Base-by-base conservation (phyloP, 2,888 invertebrate species). In the Scaptodrosophila latifasciaeformis region DNA sequence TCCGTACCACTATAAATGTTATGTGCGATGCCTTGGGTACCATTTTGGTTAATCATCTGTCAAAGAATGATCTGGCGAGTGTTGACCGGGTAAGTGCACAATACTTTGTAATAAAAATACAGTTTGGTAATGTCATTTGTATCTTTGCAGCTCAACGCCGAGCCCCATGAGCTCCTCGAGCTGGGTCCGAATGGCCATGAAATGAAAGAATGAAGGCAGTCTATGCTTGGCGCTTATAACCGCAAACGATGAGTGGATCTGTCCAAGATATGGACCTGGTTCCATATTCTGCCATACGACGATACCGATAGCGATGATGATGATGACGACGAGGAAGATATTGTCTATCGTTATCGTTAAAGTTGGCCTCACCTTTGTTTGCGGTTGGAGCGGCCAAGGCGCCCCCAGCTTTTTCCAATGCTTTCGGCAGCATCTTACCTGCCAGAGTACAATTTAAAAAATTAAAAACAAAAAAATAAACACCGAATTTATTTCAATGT, bases 21-120 rank as follows among this genome's bases (percentile, higher is more conserved):
- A 92, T 97, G 86, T 97, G 98, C 75, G 98, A 99, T 86, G 94
- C 96, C 9, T 87, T 97, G 56, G 98, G 98, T 35, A 96, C 97
- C 39, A 95, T 94, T 54, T 91, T 99, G 49, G 96, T 99, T 24
- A 91, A 94, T 78, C 91, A 94, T 68, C 88, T 96, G 62, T 95
- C 95, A 54, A 90, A 91, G 81, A 90, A 90, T 9, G 96, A 96
- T 81, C 86, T 93, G 55, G 87, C 86, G 52, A 70, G 83, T 37
- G 82, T 85, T 5, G 86, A 86, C 82, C 80, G 87, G 86, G 78
- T 89, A 83, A 87, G 75, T 52, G 5, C n/a, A 13, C 10, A 34
- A n/a, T n/a, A n/a, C n/a, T n/a, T 27, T 27, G 9, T 35, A 0
- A 34, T 18, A 9, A 19, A 4, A 30, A 12, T n/a, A 5, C 2